Evolutionary conservation across 2,113 vertebrate species (phyloP).

Genomic region (Glareola pratincola): DNA sequence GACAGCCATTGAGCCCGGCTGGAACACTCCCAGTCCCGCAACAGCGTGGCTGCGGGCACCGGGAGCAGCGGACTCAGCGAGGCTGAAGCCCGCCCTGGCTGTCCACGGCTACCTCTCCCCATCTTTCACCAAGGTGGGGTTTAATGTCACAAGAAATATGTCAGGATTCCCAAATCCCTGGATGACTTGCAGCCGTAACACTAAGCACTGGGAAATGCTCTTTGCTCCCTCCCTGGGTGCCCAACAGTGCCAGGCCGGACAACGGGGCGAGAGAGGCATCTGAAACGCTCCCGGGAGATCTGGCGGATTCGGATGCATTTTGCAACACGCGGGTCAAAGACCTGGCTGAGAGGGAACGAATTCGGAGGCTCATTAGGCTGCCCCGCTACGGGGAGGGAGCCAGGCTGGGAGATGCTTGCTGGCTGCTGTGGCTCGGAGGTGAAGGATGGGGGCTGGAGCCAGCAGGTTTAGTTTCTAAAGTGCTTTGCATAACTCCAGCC

Average conservation of each 20-base stretch:
- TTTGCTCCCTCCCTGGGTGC: neutral
- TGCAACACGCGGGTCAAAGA: neutral
- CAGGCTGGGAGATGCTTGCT: neutral
- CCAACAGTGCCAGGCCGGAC: neutral
- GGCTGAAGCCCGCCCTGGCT: neutral
- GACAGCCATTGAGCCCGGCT: accelerated
- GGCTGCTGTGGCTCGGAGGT: neutral
- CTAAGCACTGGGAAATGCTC: neutral
- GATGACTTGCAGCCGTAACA: accelerated
- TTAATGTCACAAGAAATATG: neutral
- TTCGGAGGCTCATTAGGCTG: neutral
- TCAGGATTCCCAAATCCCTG: neutral
- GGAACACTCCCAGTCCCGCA: accelerated
- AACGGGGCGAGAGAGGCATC: neutral
- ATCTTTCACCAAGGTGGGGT: neutral
- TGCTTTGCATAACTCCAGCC: neutral
- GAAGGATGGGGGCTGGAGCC: neutral
- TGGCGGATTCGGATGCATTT: neutral
- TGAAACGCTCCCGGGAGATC: neutral
- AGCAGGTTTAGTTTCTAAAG: neutral
- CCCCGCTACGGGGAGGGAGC: neutral
- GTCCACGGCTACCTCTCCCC: neutral
- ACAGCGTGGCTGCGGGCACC: accelerated
- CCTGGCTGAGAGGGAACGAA: neutral
- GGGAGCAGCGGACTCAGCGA: neutral